Evolutionary conservation across 1,140 invertebrate genomes (phyloP), one percentile per base, ranked within the genome.

Genomic region (Papilio glaucus): DNA sequence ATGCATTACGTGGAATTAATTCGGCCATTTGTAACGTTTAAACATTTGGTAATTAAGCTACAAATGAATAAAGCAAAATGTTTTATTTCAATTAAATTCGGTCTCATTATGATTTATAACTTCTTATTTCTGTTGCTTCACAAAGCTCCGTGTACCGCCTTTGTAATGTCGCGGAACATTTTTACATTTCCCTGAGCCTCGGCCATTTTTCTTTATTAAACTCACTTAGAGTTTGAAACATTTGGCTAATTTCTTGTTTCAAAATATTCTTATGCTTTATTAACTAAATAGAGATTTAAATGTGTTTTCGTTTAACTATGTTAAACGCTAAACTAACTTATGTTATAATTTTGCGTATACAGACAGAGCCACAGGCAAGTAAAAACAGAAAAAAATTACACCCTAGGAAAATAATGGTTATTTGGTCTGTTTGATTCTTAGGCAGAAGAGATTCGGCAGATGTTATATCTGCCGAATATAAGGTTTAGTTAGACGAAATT

Each of bases 41-140:
- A 10, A 24, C 15, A 49, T 6, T 13, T 6, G 29, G 29, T 57
- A 24, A 57, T 57, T 57, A 57, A 49, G 45, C 45, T 49, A 24
- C 49, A 57, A 57, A 57, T 21, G 21, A 57, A 33, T 33, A 33
- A 57, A 24, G 21, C 9, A 57, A 57, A 57, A 57, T 57, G 49
- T 57, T 57, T 24, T 57, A 57, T 57, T 57, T 57, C 49, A 57
- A 57, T 57, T 57, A 57, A 57, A 57, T 57, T 13, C 21, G 24
- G 21, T 24, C 49, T 53, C 45, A 21, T 53, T 53, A 57, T 57
- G 21, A 57, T 57, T 57, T 57, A 26, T 57, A 57, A 26, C 2
- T 57, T 26, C 9, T 57, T 57, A 57, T 57, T 57, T 57, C 49
- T 57, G 18, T 57, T 57, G 18, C 21, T 57, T 57, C 18, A 33